A percentile compares a stretch with the other conserved stretches of the same genome.
Evolutionary conservation across 2,797 vertebrate species (phyloP).

Genomic region (Danio albolineatus): DNA sequence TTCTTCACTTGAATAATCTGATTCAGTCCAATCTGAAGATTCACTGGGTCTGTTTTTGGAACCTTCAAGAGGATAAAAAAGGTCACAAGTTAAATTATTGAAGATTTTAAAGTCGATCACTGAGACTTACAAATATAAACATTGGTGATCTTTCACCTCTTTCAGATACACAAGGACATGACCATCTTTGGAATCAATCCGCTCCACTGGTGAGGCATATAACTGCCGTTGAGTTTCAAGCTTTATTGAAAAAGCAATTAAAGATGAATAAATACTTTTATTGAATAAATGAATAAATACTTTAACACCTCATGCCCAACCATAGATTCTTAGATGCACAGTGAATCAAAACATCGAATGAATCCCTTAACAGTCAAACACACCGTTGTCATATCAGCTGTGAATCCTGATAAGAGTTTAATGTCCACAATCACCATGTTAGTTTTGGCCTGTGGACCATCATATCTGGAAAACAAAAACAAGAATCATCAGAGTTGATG

Average conservation of each 20-base stretch:
- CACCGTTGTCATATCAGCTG: constrained; percentile 41
- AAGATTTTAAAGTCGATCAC: neutral
- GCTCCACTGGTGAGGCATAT: neutral
- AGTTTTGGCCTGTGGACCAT: constrained; percentile 27
- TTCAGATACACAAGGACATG: constrained; percentile 43
- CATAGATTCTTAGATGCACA: neutral
- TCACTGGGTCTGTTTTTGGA: neutral
- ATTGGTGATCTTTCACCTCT: constrained; percentile 13
- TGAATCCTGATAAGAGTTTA: constrained; percentile 59
- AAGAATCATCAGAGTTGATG: neutral
- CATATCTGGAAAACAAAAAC: constrained; percentile 44
- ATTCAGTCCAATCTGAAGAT: neutral
- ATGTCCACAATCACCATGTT: constrained; percentile 62
- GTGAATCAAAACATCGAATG: neutral
- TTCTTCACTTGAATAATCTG: constrained; percentile 6
- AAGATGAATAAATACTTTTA: neutral
- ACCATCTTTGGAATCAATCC: constrained; percentile 46
- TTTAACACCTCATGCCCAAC: neutral
- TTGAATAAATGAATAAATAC: neutral
- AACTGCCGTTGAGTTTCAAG: neutral
- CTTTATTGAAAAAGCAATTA: constrained; percentile 9
- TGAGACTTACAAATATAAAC: neutral
- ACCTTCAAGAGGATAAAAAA: neutral
- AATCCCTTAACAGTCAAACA: neutral
- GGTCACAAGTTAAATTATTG: neutral